These are phyloP conservation scores for Bothrops jararaca DNA, from an alignment of 2,113 vertebrate genomes.

Conservation along the genomic window DNA sequence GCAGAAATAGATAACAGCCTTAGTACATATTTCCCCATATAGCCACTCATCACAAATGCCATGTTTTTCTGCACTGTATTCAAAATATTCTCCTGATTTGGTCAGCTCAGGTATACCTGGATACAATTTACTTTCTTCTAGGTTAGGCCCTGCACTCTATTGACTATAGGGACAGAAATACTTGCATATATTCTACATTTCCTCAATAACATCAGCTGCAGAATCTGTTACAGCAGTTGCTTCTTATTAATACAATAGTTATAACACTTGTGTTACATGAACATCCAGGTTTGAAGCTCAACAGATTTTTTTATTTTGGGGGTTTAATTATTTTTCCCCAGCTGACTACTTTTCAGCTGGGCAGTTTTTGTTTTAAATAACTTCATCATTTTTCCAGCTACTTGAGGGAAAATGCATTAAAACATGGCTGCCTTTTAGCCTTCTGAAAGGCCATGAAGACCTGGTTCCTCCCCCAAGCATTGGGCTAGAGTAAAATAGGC, in stretches of 20 bases:
- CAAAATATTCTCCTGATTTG: not conserved
- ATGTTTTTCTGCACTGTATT: not conserved
- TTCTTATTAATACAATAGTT: not conserved
- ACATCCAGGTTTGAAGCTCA: not conserved
- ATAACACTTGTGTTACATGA: not conserved
- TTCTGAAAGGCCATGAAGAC: too few species aligned
- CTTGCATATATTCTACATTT: not conserved
- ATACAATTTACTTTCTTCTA: not conserved
- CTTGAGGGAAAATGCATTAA: not conserved
- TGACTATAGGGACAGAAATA: not conserved
- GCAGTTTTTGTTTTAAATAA: not conserved
- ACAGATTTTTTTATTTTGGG: not conserved
- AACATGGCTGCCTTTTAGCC: not conserved
- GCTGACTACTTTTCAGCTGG: not conserved
- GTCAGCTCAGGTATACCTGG: not conserved
- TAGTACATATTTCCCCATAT: not conserved
- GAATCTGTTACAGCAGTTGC: not conserved
- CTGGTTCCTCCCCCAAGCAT: not conserved
- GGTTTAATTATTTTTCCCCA: not conserved
- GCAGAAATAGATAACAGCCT: not conserved
- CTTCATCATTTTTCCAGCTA: not conserved
- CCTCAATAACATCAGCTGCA: not conserved
- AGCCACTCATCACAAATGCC: not conserved
- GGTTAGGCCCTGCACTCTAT: not conserved
- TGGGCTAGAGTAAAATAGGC: not conserved